Conservation (phyloP, 2,113 vertebrate genomes). For the Zootoca vivipara region DNA sequence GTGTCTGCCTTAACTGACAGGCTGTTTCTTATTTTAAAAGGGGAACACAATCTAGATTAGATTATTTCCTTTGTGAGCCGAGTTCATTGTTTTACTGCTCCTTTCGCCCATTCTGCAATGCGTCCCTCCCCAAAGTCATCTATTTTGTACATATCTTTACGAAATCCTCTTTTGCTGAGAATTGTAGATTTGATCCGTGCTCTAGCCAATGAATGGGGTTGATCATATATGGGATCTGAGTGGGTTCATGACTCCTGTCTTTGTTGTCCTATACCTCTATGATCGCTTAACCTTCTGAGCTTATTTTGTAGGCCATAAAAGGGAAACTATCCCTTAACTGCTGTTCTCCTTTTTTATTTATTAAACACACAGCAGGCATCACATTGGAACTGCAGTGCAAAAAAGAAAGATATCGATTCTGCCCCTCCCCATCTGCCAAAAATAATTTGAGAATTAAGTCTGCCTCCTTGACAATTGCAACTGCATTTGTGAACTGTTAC, state of each 20-base stretch:
- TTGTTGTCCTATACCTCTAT: conserved; percentile 44
- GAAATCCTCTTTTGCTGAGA: background rate
- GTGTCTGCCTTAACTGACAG: background rate
- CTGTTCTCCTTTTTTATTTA: background rate
- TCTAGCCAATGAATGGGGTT: conserved; percentile 18
- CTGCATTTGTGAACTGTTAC: conserved; percentile 71
- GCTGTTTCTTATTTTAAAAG: background rate
- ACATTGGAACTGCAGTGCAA: conserved; percentile 61
- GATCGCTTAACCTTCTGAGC: background rate
- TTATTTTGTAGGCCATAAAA: conserved; percentile 22
- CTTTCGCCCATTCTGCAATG: conserved; percentile 3
- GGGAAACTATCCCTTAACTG: conserved; percentile 47
- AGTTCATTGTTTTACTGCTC: conserved; percentile 12
- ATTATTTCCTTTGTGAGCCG: background rate
- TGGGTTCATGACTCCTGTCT: conserved; percentile 33
- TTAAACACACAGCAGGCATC: conserved; percentile 56
- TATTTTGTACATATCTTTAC: conserved; percentile 6
- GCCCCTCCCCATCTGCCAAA: conserved; percentile 58
- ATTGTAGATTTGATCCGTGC: conserved; percentile 38
- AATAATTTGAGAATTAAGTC: conserved; percentile 70
- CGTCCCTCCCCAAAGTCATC: background rate
- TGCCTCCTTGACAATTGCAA: conserved; percentile 67
- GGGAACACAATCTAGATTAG: background rate
- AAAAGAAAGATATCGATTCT: conserved; percentile 56
- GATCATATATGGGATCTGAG: conserved; percentile 32